Conservation (phyloP, 2,113 vertebrate species). For the Scophthalmus maximus region DNA sequence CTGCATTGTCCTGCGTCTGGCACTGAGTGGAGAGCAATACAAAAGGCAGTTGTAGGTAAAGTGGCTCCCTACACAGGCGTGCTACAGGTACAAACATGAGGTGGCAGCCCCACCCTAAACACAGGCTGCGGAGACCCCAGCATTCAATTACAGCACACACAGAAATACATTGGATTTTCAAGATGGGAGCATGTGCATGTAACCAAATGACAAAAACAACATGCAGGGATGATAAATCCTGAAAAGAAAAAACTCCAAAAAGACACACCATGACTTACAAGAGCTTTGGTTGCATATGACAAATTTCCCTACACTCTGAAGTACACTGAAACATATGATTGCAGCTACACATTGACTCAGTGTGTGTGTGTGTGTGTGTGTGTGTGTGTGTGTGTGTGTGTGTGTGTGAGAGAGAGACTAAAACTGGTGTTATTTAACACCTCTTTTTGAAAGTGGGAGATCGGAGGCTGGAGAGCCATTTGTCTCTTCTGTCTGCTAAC, state of each 20-base stretch:
- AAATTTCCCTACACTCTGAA: not conserved
- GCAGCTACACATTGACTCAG: slow-evolving; percentile 11
- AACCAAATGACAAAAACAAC: not conserved
- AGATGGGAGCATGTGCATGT: not conserved
- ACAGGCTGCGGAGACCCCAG: slow-evolving; percentile 33
- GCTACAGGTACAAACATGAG: slow-evolving; percentile 66
- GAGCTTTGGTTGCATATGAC: not conserved
- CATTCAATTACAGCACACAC: not conserved
- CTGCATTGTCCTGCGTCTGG: slow-evolving; percentile 62
- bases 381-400: not conserved
- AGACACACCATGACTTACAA: slow-evolving; percentile 13
- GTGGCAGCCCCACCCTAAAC: slow-evolving; percentile 46
- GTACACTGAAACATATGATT: slow-evolving; percentile 11
- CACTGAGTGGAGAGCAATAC: slow-evolving; percentile 39
- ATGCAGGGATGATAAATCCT: slow-evolving; percentile 4
- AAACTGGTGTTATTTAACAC: slow-evolving; percentile 55
- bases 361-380: not conserved
- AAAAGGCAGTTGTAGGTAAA: slow-evolving; percentile 46
- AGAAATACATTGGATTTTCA: not conserved
- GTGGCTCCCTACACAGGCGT: slow-evolving; percentile 11
- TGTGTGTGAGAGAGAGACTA: not conserved
- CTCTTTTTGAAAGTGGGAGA: slow-evolving; percentile 38
- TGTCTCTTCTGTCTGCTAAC: slow-evolving; percentile 40
- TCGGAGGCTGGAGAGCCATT: slow-evolving; percentile 36
- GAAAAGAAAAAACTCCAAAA: not conserved